phyloP scores from a whole-genome alignment of 37 sponge, comb jelly and placozoan species.

The Agelas oroides region DNA sequence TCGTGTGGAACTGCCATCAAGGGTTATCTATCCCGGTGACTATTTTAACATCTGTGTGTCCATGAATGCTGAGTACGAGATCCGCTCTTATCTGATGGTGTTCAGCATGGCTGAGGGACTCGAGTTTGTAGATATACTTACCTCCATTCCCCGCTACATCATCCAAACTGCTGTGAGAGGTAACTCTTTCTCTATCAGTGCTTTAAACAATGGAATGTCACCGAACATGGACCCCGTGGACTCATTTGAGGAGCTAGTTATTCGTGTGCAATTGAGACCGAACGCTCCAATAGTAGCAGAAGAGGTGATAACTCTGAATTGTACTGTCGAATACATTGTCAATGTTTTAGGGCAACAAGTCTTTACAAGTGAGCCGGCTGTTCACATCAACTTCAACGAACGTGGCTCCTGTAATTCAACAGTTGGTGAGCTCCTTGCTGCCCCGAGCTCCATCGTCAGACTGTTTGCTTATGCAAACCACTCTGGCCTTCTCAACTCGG shows the following conservation, averaged over 20 bases:
- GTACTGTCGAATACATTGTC: conserved; percentile 52
- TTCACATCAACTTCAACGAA: conserved; percentile 22
- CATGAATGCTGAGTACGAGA: conserved; percentile 6
- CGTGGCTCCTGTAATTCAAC: conserved; percentile 20
- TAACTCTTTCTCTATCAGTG: conserved; percentile 16
- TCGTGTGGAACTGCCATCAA: conserved; percentile 20
- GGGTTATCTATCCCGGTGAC: conserved; percentile 47
- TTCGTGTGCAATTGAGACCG: neutral
- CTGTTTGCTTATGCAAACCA: conserved; percentile 40
- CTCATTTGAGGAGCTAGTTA: neutral
- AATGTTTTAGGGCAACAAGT: neutral
- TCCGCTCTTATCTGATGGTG: conserved; percentile 17
- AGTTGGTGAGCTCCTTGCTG: conserved; percentile 30
- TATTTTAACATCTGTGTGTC: conserved; percentile 14
- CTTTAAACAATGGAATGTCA: conserved; percentile 4
- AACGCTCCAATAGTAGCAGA: neutral
- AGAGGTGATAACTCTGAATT: neutral
- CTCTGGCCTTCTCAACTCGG: conserved; percentile 62
- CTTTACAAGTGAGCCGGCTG: conserved; percentile 12
- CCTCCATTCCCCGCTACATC: neutral
- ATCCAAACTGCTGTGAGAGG: conserved; percentile 5
- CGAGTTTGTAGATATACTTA: conserved; percentile 18
- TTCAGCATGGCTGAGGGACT: conserved; percentile 19
- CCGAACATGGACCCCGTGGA: neutral
- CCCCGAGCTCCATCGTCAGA: neutral